These are phyloP conservation scores for Penaeus vannamei DNA, from an alignment of 1,140 invertebrate genomes.

Conservation along the genomic window DNA sequence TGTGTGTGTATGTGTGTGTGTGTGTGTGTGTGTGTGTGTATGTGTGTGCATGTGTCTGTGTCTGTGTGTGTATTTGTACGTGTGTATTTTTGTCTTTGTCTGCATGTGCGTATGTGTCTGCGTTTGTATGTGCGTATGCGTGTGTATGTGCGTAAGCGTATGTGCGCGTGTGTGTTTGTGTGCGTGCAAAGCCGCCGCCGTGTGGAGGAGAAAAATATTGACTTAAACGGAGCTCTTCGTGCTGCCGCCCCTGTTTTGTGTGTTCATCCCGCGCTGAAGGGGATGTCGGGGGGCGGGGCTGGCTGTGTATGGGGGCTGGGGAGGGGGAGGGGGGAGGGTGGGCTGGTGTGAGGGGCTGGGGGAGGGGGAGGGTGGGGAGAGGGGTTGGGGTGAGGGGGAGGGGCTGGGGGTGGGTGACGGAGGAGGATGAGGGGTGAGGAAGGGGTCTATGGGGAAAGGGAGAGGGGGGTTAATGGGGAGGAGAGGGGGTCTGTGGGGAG, in stretches of 20 bases:
- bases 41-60: background rate
- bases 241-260: background rate
- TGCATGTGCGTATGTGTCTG: background rate
- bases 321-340: too few relatives aligned
- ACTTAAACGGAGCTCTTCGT: background rate
- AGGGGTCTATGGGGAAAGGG: too few relatives aligned
- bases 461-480: too few relatives aligned
- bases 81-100: background rate
- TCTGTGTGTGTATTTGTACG: background rate
- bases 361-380: too few relatives aligned
- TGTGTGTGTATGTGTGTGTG: background rate
- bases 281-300: too few relatives aligned
- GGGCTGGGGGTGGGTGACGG: too few relatives aligned
- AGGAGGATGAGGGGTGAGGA: too few relatives aligned
- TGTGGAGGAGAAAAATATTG: background rate
- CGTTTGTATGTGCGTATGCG: background rate
- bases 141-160: background rate
- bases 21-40: background rate
- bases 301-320: too few relatives aligned
- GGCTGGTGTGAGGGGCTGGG: too few relatives aligned
- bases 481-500: too few relatives aligned
- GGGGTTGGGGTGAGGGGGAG: too few relatives aligned
- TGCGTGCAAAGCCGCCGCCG: background rate
- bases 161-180: background rate
- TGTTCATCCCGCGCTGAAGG: too few relatives aligned